Evolutionary conservation across 2,797 vertebrate genomes (phyloP).

Genomic region (Threskiornis aethiopicus): DNA sequence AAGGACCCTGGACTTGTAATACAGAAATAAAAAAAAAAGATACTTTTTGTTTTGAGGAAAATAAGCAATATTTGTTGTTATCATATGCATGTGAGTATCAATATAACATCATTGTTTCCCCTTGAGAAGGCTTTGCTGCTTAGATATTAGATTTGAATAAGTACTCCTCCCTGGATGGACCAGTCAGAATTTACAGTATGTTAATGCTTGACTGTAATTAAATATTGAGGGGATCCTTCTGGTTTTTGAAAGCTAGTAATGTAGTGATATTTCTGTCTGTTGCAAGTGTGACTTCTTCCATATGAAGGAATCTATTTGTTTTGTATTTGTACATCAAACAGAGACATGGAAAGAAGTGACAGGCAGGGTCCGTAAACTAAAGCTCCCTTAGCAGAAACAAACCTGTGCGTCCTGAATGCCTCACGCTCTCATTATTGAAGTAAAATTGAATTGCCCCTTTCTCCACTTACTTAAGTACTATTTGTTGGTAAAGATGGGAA

Average conservation of each 20-base stretch:
- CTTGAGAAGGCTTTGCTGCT: neutral
- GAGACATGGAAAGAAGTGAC: neutral
- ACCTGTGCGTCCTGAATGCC: neutral
- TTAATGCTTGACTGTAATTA: neutral
- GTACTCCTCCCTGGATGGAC: neutral
- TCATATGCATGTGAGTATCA: neutral
- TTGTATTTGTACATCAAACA: neutral
- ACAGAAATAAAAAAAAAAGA: neutral
- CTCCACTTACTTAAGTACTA: neutral
- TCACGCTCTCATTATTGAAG: neutral
- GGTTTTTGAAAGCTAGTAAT: neutral
- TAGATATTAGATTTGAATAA: neutral
- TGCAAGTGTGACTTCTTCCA: neutral
- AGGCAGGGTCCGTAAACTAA: neutral
- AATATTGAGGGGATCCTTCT: neutral
- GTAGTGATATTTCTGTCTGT: neutral
- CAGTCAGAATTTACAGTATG: neutral
- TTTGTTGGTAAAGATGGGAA: neutral
- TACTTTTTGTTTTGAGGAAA: neutral
- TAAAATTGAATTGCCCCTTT: neutral
- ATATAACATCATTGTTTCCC: neutral
- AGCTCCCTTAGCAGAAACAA: neutral
- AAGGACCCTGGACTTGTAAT: neutral
- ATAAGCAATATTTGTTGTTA: neutral
- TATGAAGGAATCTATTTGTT: neutral